Conservation (phyloP, 2,797 vertebrate species). For the Nyctalus aviator region DNA sequence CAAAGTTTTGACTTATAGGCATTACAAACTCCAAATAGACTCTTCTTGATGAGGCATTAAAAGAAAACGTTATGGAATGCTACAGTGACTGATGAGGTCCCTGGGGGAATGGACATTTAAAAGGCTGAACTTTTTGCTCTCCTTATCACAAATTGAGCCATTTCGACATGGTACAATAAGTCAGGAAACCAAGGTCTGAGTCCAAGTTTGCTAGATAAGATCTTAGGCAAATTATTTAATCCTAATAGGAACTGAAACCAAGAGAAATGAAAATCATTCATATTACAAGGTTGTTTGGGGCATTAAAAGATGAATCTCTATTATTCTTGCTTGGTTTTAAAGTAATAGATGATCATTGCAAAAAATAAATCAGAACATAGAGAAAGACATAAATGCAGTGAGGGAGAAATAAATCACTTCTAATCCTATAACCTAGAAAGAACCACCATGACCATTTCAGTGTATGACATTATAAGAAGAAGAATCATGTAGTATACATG, state of each 20-base stretch:
- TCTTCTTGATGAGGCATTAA: background rate
- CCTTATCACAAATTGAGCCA: background rate
- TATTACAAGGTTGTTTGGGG: background rate
- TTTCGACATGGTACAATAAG: background rate
- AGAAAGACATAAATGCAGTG: background rate
- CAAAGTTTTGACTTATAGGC: background rate
- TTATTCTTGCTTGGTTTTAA: constrained; percentile 38
- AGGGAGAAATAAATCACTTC: constrained; percentile 19
- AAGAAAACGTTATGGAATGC: background rate
- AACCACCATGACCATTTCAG: background rate
- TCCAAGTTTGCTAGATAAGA: background rate
- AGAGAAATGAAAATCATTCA: background rate
- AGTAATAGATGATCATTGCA: constrained; percentile 13
- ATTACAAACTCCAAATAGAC: background rate
- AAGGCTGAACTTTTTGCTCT: background rate
- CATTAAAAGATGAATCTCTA: constrained; percentile 5
- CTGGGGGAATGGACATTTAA: background rate
- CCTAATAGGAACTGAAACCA: constrained; percentile 48
- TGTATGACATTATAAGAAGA: background rate
- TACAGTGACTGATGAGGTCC: too few species aligned
- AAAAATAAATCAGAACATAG: background rate
- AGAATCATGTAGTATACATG: background rate
- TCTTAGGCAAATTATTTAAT: constrained; percentile 55
- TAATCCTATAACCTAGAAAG: constrained; percentile 2
- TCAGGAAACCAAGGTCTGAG: background rate